Base-by-base conservation (phyloP, 2,797 vertebrate species). In the Acanthopagrus latus region DNA sequence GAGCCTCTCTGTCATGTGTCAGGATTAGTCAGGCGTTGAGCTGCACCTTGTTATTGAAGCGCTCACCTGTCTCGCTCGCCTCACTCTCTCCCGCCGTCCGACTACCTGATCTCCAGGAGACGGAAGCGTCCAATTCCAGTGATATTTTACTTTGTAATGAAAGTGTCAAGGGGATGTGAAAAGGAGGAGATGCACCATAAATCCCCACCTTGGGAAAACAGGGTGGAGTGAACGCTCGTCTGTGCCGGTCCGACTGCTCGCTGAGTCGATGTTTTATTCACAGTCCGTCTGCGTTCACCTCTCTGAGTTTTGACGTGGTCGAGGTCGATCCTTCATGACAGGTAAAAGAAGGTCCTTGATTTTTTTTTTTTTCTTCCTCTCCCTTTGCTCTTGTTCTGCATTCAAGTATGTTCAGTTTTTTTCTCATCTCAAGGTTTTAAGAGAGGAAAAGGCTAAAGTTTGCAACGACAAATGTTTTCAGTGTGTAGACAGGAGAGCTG, bases 81-180 rank as follows among this genome's bases (percentile, higher is more conserved):
- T 74, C 76, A 1, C 55, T 76, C 83, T 65, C 73, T 48, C 12
- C 65, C 29, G 57, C 13, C 55, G 4, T 58, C 50, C 17, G 7
- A 57, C 82, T 29, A 8, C 80, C 85, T 81, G 80, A 83, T 81
- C 76, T 83, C 43, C 21, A 25, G 74, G 38, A 64, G 75, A 58
- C 21, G 77, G 68, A 90, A 85, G 71, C 5, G 63, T 87, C 88
- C 84, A 90, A 86, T 90, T 88, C 84, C 82, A 78, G 44, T 59
- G 70, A 88, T 79, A 88, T 94, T 94, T 94, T 81, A 94, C 93
- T 93, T 93, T 91, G 89, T 92, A 92, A 94, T 93, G 85, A 91
- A 92, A 86, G 82, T 88, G 89, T 89, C 85, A 78, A 41, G 64
- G 46, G 71, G 78, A 78, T n/a, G 80, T 72, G 83, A 80, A 71